These are phyloP conservation scores for Hozukius guyotensis DNA, from an alignment of 2,797 vertebrate genomes.

Conservation along the genomic window DNA sequence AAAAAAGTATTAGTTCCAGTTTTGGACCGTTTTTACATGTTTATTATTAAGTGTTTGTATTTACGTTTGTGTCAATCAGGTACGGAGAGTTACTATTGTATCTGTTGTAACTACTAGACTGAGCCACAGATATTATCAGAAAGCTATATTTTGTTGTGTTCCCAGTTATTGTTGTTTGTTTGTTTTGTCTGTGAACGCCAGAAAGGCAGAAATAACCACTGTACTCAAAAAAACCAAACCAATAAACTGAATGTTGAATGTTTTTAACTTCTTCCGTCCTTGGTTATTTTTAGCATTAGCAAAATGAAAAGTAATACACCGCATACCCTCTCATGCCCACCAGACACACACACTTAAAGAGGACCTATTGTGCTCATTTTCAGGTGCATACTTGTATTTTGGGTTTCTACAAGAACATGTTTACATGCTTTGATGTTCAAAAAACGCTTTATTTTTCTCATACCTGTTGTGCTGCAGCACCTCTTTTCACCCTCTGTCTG, in stretches of 20 bases:
- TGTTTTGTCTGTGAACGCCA: slow-evolving; percentile 82
- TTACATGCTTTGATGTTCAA: neutral
- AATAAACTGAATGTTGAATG: slow-evolving; percentile 86
- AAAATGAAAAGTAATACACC: neutral
- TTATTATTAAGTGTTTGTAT: slow-evolving; percentile 69
- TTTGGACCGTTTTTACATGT: slow-evolving; percentile 69
- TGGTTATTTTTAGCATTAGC: neutral
- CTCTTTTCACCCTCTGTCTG: too few species aligned
- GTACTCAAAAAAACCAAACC: slow-evolving; percentile 85
- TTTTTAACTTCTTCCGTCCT: slow-evolving; percentile 52
- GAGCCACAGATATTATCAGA: slow-evolving; percentile 85
- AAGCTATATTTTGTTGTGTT: slow-evolving; percentile 84
- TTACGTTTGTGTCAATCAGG: slow-evolving; percentile 75
- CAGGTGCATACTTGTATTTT: neutral
- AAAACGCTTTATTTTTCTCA: neutral
- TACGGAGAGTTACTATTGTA: slow-evolving; percentile 72
- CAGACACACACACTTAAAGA: neutral
- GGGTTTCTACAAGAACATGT: neutral
- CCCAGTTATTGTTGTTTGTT: slow-evolving; percentile 71
- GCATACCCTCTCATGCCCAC: too few species aligned
- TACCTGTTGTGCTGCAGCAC: too few species aligned
- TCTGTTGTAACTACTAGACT: slow-evolving; percentile 86
- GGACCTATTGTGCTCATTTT: neutral
- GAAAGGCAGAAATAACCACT: slow-evolving; percentile 86
- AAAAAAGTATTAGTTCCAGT: slow-evolving; percentile 83